Conservation (phyloP, 1,140 invertebrate species). For the Matsumurasca onukii region DNA sequence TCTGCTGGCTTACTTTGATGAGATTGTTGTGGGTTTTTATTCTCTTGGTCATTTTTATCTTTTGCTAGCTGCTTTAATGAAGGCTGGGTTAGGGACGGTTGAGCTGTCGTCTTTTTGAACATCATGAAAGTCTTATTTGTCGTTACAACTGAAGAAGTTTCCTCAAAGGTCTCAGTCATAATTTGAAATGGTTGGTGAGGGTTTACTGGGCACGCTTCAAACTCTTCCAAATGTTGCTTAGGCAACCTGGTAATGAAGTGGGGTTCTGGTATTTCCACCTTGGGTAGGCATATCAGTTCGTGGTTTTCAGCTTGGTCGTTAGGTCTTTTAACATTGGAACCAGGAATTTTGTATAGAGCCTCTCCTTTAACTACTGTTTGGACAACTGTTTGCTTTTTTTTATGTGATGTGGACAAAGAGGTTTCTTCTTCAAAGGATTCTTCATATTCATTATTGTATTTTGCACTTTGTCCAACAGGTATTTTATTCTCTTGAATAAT, state of each 20-base stretch:
- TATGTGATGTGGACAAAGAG: neutral
- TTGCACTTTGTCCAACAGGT: too few species aligned
- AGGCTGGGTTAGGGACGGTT: neutral
- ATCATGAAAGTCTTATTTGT: neutral
- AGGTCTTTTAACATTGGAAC: too few species aligned
- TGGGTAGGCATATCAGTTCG: neutral
- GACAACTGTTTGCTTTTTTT: neutral
- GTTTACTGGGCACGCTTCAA: neutral
- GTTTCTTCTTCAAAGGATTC: neutral
- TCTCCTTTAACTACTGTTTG: neutral
- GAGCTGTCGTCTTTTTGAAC: neutral
- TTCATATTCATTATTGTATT: neutral
- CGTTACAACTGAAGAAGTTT: neutral
- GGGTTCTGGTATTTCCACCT: neutral
- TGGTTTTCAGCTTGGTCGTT: too few species aligned
- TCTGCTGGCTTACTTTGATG: too few species aligned
- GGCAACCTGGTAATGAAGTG: neutral
- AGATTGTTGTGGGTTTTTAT: too few species aligned
- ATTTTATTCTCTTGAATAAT: too few species aligned
- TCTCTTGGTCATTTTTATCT: too few species aligned
- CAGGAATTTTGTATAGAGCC: neutral
- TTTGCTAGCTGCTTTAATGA: too few species aligned
- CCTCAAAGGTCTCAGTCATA: neutral
- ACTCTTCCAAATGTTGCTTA: neutral
- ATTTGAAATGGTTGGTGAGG: neutral